These are phyloP conservation scores for Gryllus longicercus DNA, from an alignment of 2,888 invertebrate genomes.

Conservation along the genomic window DNA sequence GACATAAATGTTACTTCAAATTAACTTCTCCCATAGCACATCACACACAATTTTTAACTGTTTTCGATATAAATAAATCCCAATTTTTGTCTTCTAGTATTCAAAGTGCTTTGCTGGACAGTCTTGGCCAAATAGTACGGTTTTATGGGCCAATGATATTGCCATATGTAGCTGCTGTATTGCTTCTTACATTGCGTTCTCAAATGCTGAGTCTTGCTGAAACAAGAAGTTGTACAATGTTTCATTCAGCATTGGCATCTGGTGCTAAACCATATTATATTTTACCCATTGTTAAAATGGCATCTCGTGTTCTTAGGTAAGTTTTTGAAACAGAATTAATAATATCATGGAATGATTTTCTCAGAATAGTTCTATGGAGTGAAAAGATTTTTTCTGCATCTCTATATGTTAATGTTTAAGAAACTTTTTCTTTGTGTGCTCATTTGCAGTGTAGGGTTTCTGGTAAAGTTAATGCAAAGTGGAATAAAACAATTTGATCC, in stretches of 20 bases:
- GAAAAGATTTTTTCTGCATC: no score
- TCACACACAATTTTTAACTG: no score
- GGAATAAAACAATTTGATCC: conserved; percentile 37
- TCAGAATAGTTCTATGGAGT: no score
- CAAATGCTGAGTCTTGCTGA: conserved; percentile 50
- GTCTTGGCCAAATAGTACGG: conserved; percentile 62
- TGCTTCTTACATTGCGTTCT: conserved; percentile 58
- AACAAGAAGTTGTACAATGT: conserved; percentile 48
- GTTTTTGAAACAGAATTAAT: conserved; percentile 36
- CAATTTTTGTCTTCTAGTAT: conserved; percentile 49
- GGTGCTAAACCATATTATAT: conserved; percentile 59
- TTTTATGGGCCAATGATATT: conserved; percentile 63
- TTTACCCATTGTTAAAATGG: conserved; percentile 53
- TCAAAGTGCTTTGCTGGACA: conserved; percentile 56
- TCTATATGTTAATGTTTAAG: no score
- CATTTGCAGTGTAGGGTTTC: conserved; percentile 1
- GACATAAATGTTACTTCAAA: no score
- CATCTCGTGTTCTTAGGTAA: conserved; percentile 51
- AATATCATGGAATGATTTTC: no score
- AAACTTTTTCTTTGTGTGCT: no score
- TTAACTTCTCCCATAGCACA: no score
- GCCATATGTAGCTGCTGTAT: conserved; percentile 62
- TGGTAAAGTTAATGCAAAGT: background rate
- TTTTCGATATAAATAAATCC: no score
- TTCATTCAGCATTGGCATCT: conserved; percentile 57